Base-by-base conservation (phyloP, 2,797 vertebrate genomes). In the Leptoclinus maculatus region DNA sequence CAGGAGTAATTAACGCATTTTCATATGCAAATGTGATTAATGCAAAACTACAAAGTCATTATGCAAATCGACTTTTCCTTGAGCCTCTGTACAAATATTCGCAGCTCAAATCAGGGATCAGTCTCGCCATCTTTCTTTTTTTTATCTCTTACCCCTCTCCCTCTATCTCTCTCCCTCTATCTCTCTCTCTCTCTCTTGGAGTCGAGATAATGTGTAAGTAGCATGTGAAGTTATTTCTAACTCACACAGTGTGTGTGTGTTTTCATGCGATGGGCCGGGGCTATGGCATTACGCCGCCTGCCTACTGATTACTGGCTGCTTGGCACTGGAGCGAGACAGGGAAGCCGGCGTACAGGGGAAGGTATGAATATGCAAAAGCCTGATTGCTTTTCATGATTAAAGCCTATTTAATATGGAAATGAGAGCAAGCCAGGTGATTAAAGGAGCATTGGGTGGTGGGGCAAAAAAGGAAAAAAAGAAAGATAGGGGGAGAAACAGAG, bases 1-100 rank as follows among this genome's bases (percentile, higher is more conserved):
- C 97, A 97, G 97, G 97, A 99, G 97, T 99, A 99, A 99, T 99
- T 99, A 99, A 99, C 96, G 97, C 97, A 97, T 98, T 97, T 99
- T 99, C 98, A 99, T 99, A 99, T 99, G 98, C 98, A 99, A 99
- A 99, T 99, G 98, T 98, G 97, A 99, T 99, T 99, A 99, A 99
- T 99, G 97, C 97, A 97, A 97, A 99, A 99, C 97, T 98, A 98
- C 98, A 99, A 99, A 99, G 98, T 99, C 97, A 98, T 99, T 99
- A 99, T 99, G 98, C 97, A 98, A 99, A 99, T 99, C 93, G 95
- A 95, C 96, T 97, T 98, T 98, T 97, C 97, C 97, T 99, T 97
- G 97, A 99, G 97, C 97, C 97, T 97, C 97, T 97, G 97, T 96
- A 97, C 97, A 99, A 98, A 99, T 97, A 99, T 98, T 98, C 97